Evolutionary conservation across 2,888 invertebrate species (phyloP).

Genomic region (Trissoscelio sp.): DNA sequence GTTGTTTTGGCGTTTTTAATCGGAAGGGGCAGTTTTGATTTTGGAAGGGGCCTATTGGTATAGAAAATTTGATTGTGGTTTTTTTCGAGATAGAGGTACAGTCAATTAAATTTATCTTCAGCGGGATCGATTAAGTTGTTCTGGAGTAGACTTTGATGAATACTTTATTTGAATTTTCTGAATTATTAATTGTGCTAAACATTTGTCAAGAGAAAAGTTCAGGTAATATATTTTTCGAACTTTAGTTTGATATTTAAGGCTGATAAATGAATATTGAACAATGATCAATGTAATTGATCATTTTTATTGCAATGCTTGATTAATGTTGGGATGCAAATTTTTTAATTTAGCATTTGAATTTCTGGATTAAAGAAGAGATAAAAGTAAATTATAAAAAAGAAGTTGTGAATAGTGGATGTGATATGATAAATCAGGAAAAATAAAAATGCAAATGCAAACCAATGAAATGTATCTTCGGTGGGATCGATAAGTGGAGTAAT

Average conservation of each 20-base stretch:
- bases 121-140: conserved; percentile 10
- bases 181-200: not conserved
- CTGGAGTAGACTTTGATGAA: not conserved
- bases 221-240: not conserved
- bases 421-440: conserved; percentile 28
- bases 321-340: too few relatives aligned
- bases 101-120: conserved; percentile 15
- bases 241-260: not conserved
- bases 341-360: not conserved
- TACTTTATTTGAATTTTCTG: not conserved
- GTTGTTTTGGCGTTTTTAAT: conserved; percentile 25
- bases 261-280: too few relatives aligned
- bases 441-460: conserved; percentile 24
- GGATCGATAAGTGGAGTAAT: conserved; percentile 14
- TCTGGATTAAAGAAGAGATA: conserved; percentile 4
- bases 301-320: too few relatives aligned
- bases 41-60: not conserved
- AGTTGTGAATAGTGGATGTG: conserved; percentile 16
- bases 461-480: conserved; percentile 26
- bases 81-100: not conserved
- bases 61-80: not conserved
- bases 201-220: too few relatives aligned
- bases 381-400: conserved; percentile 4
- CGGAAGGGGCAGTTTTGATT: not conserved
- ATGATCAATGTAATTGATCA: too few relatives aligned